Evolutionary conservation across 2,888 invertebrate genomes (phyloP).

Genomic region (Petrophora chlorosata): DNA sequence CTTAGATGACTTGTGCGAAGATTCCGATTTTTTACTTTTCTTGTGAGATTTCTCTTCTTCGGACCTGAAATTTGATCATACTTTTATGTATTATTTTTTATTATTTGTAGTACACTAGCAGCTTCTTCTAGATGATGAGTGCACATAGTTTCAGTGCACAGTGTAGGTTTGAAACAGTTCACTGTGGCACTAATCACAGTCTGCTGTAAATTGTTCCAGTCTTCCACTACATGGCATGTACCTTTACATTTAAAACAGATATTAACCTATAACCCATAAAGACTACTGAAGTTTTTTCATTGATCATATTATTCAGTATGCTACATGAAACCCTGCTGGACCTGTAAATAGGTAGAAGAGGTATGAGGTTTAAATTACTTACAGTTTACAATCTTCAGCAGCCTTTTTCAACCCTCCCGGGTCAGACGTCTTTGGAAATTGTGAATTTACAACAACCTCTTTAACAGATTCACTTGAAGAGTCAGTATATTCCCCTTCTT

Average conservation of each 20-base stretch:
- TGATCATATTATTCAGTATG: not conserved
- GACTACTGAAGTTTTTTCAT: too few relatives aligned
- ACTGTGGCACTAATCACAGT: too few relatives aligned
- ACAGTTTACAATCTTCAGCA: conserved; percentile 81
- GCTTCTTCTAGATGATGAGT: not conserved
- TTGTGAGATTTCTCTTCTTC: conserved; percentile 60
- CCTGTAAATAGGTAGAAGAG: not conserved
- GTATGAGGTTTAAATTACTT: conserved; percentile 43
- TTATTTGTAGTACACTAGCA: not conserved
- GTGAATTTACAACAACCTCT: conserved; percentile 64
- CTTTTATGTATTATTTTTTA: not conserved
- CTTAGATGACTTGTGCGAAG: conserved; percentile 53
- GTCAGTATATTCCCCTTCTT: conserved; percentile 86
- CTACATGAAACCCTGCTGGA: not conserved
- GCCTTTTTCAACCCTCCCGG: conserved; percentile 75
- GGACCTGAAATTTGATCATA: conserved; percentile 42
- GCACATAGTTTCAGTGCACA: too few relatives aligned
- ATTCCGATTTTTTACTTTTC: conserved; percentile 54
- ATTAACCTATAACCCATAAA: not conserved
- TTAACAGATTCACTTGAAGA: conserved; percentile 68
- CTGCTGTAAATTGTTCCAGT: too few relatives aligned
- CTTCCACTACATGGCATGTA: too few relatives aligned
- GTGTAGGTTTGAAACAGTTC: too few relatives aligned
- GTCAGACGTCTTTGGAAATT: conserved; percentile 76
- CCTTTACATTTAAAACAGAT: not conserved